Evolutionary conservation across 1,140 invertebrate species (phyloP), one percentile per base, ranked within the genome.

Genomic region (Drosophila pachea): DNA sequence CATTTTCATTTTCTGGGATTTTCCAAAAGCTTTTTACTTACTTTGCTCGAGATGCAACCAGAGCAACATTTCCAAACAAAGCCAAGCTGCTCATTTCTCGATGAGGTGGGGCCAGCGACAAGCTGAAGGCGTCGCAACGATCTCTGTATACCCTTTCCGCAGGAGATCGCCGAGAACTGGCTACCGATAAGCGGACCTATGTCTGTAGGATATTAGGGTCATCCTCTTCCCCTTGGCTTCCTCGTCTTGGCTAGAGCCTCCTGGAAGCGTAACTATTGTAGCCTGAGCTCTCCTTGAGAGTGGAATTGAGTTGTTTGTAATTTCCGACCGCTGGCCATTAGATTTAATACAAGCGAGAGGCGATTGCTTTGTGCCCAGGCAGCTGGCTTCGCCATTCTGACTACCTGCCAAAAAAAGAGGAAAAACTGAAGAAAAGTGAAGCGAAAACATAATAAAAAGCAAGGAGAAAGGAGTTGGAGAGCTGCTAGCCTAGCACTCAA

Each of bases 291-390:
- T 72, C 56, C 47, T 45, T 60, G 63, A 66, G 56, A 62, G 33
- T 63, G 76, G 73, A 79, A 79, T 84, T 79, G 76, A 86, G 86
- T 86, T 84, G 81, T 69, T 65, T 78, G 78, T 58, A 77, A 83
- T 83, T 83, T 83, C 73, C 81, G 67, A 33, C 64, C 12, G 52
- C 12, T 35, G 68, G 66, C 60, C 74, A 63, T 73, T 60, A 79
- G 79, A 83, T 83, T 78, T 68, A 79, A 86, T 79, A 75, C 76
- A 73, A 79, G 68, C 74, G 79, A 83, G 76, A 83, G 76, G 69
- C 69, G 49, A 56, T 36, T 35, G 64, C 36, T 66, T 72, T 74
- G 62, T 74, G 74, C 73, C 65, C 58, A 77, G 70, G 59, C 78
- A 77, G 54, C 47, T 48, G 40, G 62, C 73, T 69, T 64, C 38